Evolutionary conservation across 1,140 invertebrate species (phyloP).

Genomic region (Zaprionus davidi): DNA sequence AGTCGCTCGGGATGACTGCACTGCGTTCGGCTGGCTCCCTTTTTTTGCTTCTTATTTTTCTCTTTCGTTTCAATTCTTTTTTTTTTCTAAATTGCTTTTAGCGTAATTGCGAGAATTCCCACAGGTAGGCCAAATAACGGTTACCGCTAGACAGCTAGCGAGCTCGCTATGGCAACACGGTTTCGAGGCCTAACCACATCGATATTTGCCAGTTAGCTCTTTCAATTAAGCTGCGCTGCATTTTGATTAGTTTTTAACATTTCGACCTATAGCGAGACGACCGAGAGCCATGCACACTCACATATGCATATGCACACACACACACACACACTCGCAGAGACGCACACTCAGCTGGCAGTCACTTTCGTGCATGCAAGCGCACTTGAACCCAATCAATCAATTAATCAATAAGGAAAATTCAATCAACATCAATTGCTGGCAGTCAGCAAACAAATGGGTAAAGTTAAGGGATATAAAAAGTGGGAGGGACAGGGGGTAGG

Average conservation of each 20-base stretch:
- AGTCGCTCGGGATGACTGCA: conserved; percentile 30
- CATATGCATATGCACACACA: neutral
- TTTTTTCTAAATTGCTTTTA: conserved; percentile 72
- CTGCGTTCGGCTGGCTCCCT: conserved; percentile 14
- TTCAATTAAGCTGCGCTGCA: conserved; percentile 70
- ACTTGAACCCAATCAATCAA: conserved; percentile 76
- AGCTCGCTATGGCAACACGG: conserved; percentile 12
- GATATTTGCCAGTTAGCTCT: conserved; percentile 58
- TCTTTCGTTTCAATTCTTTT: conserved; percentile 20
- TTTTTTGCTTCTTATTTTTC: conserved; percentile 22
- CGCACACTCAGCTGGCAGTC: conserved; percentile 17
- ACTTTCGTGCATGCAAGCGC: conserved; percentile 32
- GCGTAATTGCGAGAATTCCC: conserved; percentile 77
- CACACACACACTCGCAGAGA: neutral
- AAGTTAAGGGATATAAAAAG: conserved; percentile 37
- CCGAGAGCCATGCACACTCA: conserved; percentile 9
- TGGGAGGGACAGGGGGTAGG: neutral
- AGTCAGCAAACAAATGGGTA: conserved; percentile 45
- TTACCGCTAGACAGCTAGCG: conserved; percentile 1
- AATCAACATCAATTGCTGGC: conserved; percentile 76
- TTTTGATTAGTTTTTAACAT: conserved; percentile 80
- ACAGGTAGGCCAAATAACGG: conserved; percentile 58
- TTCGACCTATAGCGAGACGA: conserved; percentile 25
- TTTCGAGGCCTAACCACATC: conserved; percentile 63
- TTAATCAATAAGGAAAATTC: conserved; percentile 74